Evolutionary conservation across 2,797 vertebrate species (phyloP).

Genomic region (Pachyuromys duprasi): DNA sequence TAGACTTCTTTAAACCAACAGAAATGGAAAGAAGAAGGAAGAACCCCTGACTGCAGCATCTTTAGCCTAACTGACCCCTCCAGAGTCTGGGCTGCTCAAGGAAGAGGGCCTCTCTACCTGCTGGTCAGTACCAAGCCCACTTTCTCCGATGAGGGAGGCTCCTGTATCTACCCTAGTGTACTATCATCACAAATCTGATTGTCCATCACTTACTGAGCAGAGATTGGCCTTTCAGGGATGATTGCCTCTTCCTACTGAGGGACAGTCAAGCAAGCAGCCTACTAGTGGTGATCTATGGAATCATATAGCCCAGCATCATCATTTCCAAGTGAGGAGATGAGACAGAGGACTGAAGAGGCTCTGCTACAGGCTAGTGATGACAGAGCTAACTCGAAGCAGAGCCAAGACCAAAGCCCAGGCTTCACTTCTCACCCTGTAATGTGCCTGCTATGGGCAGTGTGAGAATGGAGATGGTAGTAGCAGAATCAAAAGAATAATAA

Average conservation of each 20-base stretch:
- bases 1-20: background rate
- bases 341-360: accelerated
- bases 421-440: background rate
- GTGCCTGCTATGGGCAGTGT: too few relatives aligned
- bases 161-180: background rate
- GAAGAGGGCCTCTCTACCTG: background rate
- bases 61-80: background rate
- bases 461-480: background rate
- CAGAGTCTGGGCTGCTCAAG: background rate
- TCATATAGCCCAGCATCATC: background rate
- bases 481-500: background rate
- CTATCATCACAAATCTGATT: background rate
- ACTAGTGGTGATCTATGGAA: background rate
- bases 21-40: background rate
- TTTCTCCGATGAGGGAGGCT: background rate
- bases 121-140: background rate
- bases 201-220: background rate
- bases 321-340: background rate
- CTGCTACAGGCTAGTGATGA: background rate
- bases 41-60: background rate
- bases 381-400: background rate
- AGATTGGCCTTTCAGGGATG: background rate
- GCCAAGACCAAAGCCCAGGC: background rate
- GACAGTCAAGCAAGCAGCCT: background rate
- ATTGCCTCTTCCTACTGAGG: background rate